These are phyloP conservation scores for Malacoraja senta DNA, from an alignment of 2,797 vertebrate genomes.

Conservation along the genomic window DNA sequence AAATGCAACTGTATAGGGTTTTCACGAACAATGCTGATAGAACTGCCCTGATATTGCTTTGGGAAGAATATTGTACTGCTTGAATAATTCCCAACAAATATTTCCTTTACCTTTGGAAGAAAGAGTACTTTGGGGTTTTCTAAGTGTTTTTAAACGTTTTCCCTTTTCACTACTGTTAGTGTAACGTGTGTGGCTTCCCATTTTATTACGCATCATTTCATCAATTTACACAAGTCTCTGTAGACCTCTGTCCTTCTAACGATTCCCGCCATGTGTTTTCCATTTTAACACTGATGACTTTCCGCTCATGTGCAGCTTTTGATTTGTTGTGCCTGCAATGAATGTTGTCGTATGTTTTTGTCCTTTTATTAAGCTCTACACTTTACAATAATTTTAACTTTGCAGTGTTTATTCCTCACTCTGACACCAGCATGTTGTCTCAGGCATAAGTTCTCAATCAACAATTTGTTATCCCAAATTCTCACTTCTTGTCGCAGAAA, in stretches of 20 bases:
- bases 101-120: neutral
- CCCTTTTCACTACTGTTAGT: constrained; percentile 10
- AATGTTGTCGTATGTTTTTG: constrained; percentile 9
- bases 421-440: neutral
- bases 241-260: constrained; percentile 1
- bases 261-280: constrained; percentile 27
- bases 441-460: neutral
- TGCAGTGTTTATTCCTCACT: neutral
- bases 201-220: constrained; percentile 34
- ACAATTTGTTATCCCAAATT: neutral
- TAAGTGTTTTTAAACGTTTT: constrained; percentile 6
- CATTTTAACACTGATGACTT: constrained; percentile 26
- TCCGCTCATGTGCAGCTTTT: constrained; percentile 30
- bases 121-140: constrained; percentile 26
- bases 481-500: neutral
- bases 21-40: neutral
- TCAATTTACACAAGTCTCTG: constrained; percentile 22
- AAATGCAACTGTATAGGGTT: neutral
- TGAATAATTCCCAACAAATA: neutral
- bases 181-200: neutral
- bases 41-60: neutral
- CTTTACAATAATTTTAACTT: constrained; percentile 12
- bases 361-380: constrained; percentile 17
- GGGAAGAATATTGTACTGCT: neutral
- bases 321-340: constrained; percentile 29